Evolutionary conservation across 92 coral and sea anemone species (phyloP).

Genomic region (Epizoanthus illoricatus): DNA sequence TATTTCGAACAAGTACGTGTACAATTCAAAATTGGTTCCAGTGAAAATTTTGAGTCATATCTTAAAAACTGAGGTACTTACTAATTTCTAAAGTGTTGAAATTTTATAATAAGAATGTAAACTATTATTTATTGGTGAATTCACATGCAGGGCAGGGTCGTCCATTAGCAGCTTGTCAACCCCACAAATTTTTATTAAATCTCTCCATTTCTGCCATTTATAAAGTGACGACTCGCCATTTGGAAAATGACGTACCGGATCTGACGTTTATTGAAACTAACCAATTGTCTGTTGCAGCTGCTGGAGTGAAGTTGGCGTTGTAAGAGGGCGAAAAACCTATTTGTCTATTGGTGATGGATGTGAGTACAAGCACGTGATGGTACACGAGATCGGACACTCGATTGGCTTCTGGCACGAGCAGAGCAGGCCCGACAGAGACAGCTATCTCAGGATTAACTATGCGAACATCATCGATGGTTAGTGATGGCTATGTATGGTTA

Average conservation of each 20-base stretch:
- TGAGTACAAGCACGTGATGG: constrained; percentile 95
- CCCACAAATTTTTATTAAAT: no score
- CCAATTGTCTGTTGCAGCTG: constrained; percentile 52
- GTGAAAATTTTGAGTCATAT: no score
- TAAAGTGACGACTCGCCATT: neutral
- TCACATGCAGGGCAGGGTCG: no score
- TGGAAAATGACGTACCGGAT: neutral
- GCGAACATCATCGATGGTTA: constrained; percentile 76
- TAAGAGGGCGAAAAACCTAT: constrained; percentile 74
- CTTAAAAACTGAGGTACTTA: no score
- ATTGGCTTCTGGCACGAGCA: constrained; percentile 99
- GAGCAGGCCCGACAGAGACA: constrained; percentile 94
- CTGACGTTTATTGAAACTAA: neutral
- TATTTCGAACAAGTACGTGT: no score
- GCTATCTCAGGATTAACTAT: constrained; percentile 64
- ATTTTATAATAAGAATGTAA: neutral
- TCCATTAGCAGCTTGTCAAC: no score
- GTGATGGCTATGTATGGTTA: neutral
- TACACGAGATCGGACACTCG: constrained; percentile 93
- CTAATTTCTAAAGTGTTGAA: neutral
- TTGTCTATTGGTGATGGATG: constrained; percentile 93
- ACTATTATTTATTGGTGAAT: no score
- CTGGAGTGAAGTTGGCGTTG: constrained; percentile 94
- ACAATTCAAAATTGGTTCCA: no score
- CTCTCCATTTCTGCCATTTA: no score